phyloP scores from a whole-genome alignment of 1,140 invertebrate species.

The Drosophila fuyamai region DNA sequence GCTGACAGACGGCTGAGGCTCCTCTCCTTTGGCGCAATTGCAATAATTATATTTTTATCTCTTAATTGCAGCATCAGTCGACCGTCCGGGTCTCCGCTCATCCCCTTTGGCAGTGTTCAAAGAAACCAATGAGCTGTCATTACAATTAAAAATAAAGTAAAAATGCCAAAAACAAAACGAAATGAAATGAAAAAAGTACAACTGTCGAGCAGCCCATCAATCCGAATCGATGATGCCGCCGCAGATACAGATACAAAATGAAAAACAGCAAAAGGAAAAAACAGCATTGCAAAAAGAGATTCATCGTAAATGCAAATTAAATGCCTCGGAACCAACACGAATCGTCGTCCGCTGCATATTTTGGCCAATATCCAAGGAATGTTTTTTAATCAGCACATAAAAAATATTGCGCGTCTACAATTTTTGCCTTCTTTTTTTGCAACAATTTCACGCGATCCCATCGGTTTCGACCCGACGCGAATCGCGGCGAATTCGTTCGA shows the following conservation, averaged over 20 bases:
- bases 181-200: constrained; percentile 63
- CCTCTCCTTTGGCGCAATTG: constrained; percentile 37
- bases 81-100: constrained; percentile 1
- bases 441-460: constrained; percentile 31
- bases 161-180: constrained; percentile 54
- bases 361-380: constrained; percentile 84
- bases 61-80: constrained; percentile 74
- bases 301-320: constrained; percentile 70
- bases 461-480: constrained; percentile 26
- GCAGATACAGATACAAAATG: constrained; percentile 51
- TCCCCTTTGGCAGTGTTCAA: constrained; percentile 46
- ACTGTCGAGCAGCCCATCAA: constrained; percentile 74
- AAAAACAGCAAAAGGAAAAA: constrained; percentile 29
- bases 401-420: constrained; percentile 82
- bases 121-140: constrained; percentile 83
- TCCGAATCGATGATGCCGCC: constrained; percentile 73
- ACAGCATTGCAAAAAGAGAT: constrained; percentile 27
- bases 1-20: constrained; percentile 48
- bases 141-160: constrained; percentile 77
- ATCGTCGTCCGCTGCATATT: constrained; percentile 66
- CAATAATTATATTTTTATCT: constrained; percentile 84
- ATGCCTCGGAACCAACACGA: constrained; percentile 46
- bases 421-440: constrained; percentile 44
- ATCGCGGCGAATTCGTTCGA: constrained; percentile 64
- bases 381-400: constrained; percentile 84